Base-by-base conservation (phyloP, 2,113 vertebrate genomes). In the Ptyas mucosa region DNA sequence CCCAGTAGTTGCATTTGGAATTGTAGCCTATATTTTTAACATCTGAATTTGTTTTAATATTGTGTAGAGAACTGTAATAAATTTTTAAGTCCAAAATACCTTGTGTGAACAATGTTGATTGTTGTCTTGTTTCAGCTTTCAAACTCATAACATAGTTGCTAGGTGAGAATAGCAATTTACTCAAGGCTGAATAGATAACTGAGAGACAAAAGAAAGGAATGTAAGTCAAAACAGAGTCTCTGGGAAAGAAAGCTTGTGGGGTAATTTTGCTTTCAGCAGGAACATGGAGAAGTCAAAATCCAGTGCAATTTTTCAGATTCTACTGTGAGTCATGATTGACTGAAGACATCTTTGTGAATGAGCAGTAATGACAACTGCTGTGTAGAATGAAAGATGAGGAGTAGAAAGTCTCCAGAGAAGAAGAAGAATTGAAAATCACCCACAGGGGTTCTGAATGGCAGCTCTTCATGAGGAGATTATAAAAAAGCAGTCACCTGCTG, bases 31-130 rank as follows among this genome's bases (percentile, higher is more conserved):
- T 7, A 39, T 81, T 89, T 89, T 89, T 89, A 53, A 87, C 51
- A 11, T 12, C 1, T 20, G 26, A 39, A 89, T 93, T 0, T 91
- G 92, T 95, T 94, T 90, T 92, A 86, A 86, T 69, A 26, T 90
- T 89, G 24, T 20, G 91, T 26, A 93, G 57, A 1, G 43, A 95
- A 92, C 2, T 55, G n/a, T 52, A 93, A 24, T 95, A 89, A 23
- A 43, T 86, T 57, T 91, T 92, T 29, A 88, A 94, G n/a, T 88
- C 55, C 2, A 88, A 92, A 94, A 55, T 91, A 86, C n/a, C 55
- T 49, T 86, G 49, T 51, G 20, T 46, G 26, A 87, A 91, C 90
- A 93, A 94, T 86, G 46, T 85, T 95, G 91, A 81, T 0, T 4
- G 3, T 81, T 81, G 75, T 43, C 75, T 39, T 81, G 34, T 43